These are phyloP conservation scores for Tenodera sinensis DNA, from an alignment of 2,888 invertebrate species.

Conservation along the genomic window DNA sequence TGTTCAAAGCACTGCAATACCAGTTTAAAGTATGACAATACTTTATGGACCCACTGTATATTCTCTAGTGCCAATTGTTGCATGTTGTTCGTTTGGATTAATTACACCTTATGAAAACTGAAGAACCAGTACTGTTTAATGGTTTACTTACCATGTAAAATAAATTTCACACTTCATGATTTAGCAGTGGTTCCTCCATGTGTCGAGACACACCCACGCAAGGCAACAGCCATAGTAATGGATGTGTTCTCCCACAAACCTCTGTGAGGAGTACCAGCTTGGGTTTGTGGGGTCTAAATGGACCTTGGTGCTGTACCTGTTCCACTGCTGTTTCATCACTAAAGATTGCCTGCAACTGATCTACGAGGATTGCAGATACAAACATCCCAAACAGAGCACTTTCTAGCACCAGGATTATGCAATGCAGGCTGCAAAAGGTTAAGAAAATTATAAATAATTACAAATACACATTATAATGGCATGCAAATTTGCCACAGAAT, in stretches of 20 bases:
- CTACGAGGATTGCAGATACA: conserved; percentile 80
- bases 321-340: conserved; percentile 82
- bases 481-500: no score
- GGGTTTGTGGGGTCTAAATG: conserved; percentile 56
- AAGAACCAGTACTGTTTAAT: neutral
- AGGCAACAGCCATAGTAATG: conserved; percentile 68
- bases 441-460: neutral
- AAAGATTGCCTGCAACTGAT: conserved; percentile 79
- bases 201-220: conserved; percentile 53
- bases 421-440: conserved; percentile 66
- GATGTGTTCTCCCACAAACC: conserved; percentile 74
- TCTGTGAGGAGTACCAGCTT: conserved; percentile 64
- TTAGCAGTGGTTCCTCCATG: conserved; percentile 43
- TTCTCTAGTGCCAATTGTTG: no score
- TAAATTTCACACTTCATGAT: conserved; percentile 43
- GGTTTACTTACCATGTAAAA: neutral
- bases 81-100: no score
- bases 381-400: conserved; percentile 83
- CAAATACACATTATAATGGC: no score
- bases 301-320: conserved; percentile 64
- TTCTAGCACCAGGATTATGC: conserved; percentile 75
- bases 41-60: no score
- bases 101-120: neutral
- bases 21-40: no score
- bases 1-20: no score